Base-by-base conservation (phyloP, 2,888 invertebrate species). In the Diloba caeruleocephala region DNA sequence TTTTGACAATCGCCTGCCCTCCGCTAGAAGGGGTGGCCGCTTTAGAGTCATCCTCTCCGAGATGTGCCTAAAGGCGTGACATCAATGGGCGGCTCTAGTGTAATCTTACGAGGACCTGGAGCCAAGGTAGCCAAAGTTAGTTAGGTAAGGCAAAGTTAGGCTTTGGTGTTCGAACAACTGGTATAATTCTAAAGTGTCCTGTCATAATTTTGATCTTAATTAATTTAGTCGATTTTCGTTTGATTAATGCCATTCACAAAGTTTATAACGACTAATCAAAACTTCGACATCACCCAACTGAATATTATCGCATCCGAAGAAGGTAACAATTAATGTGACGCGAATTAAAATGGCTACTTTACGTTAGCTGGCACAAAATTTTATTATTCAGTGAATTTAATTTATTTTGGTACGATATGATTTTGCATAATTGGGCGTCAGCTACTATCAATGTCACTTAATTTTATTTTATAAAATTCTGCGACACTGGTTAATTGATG, bases 371-470 rank as follows among this genome's bases (percentile, higher is more conserved):
- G 1, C 6, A 21, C 5, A 15, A 32, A 21, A 42, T 43, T 39
- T n/a, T 21, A 43, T 23, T 43, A 41, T 8, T 37, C 13, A 37
- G 17, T 25, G 7, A 23, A n/a, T 28, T 37, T 23, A 6, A 14
- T 51, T 33, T 19, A 9, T 32, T 33, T 32, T 7, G 10, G 10
- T 29, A 38, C 29, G 29, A 15, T 33, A 19, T 15, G 8, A 43
- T 33, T 41, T 43, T 50, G 10, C 58, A 44, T 58, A 39, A 43
- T 38, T 50, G 50, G 5, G 37, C 31, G 29, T 39, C 34, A 23
- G 37, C 15, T 56, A n/a, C 19, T 29, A 23, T 13, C 7, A 29
- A 13, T 1, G 12, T 13, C 13, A 29, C n/a, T n/a, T n/a, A n/a
- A n/a, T n/a, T 12, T 13, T 7, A 13, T 29, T 29, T 13, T 13